Evolutionary conservation across 2,113 vertebrate genomes (phyloP).

Genomic region (Ceyx margarethae): DNA sequence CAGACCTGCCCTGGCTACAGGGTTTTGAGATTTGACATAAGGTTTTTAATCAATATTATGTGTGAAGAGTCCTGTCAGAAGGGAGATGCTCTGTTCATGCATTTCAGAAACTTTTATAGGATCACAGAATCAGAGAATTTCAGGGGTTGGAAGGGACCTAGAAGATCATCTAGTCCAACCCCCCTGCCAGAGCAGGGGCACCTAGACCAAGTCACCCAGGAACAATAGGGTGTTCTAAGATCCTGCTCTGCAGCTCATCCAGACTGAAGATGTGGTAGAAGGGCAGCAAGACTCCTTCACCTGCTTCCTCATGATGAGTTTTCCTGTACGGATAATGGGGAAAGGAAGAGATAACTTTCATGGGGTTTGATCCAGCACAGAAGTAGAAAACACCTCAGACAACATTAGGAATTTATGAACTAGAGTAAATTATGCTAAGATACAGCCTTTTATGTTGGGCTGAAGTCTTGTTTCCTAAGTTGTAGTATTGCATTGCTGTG

Average conservation of each 20-base stretch:
- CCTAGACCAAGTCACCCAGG: too few relatives aligned
- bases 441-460: too few relatives aligned
- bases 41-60: background rate
- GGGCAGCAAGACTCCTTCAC: background rate
- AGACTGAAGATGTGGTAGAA: background rate
- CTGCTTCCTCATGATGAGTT: background rate
- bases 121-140: too few relatives aligned
- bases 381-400: too few relatives aligned
- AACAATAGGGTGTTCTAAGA: background rate
- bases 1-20: background rate
- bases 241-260: background rate
- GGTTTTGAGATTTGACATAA: background rate
- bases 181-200: too few relatives aligned
- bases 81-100: background rate
- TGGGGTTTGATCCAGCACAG: too few relatives aligned
- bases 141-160: too few relatives aligned
- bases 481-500: too few relatives aligned
- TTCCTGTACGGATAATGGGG: background rate
- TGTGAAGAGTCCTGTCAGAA: background rate
- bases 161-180: too few relatives aligned
- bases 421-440: too few relatives aligned
- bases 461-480: too few relatives aligned
- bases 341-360: background rate
- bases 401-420: too few relatives aligned
- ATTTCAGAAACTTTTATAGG: background rate